Evolutionary conservation across 1,140 invertebrate species (phyloP).

Genomic region (Tribolium castaneum): DNA sequence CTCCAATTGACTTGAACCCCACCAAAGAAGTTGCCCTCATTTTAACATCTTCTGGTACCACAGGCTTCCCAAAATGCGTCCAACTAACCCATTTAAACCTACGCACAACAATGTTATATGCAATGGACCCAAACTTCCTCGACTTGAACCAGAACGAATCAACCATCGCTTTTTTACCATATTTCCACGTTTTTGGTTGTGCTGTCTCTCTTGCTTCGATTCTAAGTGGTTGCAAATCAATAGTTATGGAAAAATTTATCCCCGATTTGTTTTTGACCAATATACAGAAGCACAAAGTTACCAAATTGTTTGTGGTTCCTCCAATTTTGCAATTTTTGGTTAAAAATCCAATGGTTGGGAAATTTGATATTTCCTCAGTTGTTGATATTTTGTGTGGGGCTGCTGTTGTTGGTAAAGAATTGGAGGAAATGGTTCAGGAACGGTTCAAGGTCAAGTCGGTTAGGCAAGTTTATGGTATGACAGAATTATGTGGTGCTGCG

Average conservation of each 20-base stretch:
- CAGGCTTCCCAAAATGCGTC: constrained; percentile 1
- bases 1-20: not conserved
- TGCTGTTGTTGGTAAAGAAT: constrained; percentile 64
- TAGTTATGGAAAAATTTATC: constrained; percentile 68
- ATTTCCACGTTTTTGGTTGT: not conserved
- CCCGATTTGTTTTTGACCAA: constrained; percentile 69
- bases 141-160: not conserved
- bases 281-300: constrained; percentile 69
- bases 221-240: constrained; percentile 41
- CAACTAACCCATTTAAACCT: not conserved
- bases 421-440: constrained; percentile 60
- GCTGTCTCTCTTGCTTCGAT: not conserved
- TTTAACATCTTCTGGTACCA: not conserved
- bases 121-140: not conserved
- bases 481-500: not conserved
- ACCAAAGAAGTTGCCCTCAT: not conserved
- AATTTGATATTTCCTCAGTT: constrained; percentile 64
- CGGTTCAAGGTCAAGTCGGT: not conserved
- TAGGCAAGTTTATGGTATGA: constrained; percentile 26
- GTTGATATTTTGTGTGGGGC: constrained; percentile 64
- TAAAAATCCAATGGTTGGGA: constrained; percentile 65
- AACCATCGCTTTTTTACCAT: not conserved
- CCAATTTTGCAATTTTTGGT: constrained; percentile 67
- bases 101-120: not conserved
- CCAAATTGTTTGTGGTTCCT: constrained; percentile 67